These are phyloP conservation scores for Aphidius colemani DNA, from an alignment of 2,888 invertebrate species.

Conservation along the genomic window DNA sequence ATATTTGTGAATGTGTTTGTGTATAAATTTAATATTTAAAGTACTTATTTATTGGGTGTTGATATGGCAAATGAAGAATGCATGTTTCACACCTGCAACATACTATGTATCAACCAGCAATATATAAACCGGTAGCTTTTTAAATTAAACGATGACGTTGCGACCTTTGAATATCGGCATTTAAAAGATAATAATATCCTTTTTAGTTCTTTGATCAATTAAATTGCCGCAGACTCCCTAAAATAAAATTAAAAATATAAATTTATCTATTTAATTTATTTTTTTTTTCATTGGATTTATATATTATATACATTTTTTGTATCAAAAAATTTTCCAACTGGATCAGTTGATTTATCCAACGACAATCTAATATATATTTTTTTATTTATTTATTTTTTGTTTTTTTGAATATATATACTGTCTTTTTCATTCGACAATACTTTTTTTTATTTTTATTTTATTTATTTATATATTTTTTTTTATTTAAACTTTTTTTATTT, in stretches of 20 bases:
- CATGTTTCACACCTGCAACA: conserved; percentile 27
- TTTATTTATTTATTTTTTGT: too few relatives aligned
- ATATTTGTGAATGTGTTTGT: background rate
- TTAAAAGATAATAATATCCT: conserved; percentile 25
- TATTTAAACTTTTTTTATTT: conserved; percentile 8
- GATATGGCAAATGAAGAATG: conserved; percentile 22
- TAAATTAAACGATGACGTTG: conserved; percentile 32
- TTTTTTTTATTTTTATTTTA: conserved; percentile 6
- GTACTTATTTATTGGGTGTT: conserved; percentile 20
- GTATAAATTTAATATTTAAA: conserved; percentile 7
- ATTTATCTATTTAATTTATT: too few relatives aligned
- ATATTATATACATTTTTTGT: too few relatives aligned
- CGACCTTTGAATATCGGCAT: conserved; percentile 19
- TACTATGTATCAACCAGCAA: background rate
- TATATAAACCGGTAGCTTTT: conserved; percentile 31
- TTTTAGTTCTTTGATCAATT: conserved; percentile 28
- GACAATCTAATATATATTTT: too few relatives aligned
- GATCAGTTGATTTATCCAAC: too few relatives aligned
- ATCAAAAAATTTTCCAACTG: too few relatives aligned
- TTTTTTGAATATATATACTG: too few relatives aligned
- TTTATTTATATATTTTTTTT: background rate
- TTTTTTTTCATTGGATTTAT: too few relatives aligned
- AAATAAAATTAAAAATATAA: too few relatives aligned
- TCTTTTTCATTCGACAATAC: too few relatives aligned
- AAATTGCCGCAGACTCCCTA: conserved; percentile 25